Evolutionary conservation across 2,888 invertebrate genomes (phyloP), one percentile per base, ranked within the genome.

Genomic region (Nudaria mundana): DNA sequence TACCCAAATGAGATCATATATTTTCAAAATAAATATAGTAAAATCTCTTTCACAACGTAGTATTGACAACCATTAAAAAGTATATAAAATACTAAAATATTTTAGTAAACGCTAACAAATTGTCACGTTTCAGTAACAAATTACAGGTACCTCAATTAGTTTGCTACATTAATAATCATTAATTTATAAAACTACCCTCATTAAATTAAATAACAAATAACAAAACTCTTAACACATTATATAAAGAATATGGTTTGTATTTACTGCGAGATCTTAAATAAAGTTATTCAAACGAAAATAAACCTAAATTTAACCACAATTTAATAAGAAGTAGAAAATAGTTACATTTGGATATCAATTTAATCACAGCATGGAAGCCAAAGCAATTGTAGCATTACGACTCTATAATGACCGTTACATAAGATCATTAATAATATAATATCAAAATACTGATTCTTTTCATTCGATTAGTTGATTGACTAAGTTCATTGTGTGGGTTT

Each of bases 401-500:
- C 57, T 66, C 62, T 64, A 63, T 40, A n/a, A 55, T 49, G 44
- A 56, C 49, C 30, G 40, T 42, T 48, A 45, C 32, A 39, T 44
- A 34, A 12, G 33, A 59, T 52, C 56, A 49, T 41, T 51, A 52
- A 45, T 55, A 59, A 46, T 55, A 63, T 57, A 66, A 66, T 73
- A 76, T 71, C 56, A 74, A 73, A 54, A 62, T 54, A 71, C 58
- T 63, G 70, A 50, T 64, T 66, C 66, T 50, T 25, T 58, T 66
- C 61, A 60, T 57, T 59, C 44, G 49, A 46, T 64, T 66, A 46
- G 69, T 77, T 74, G 56, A 82, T 84, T 83, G 88, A 50, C 47
- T 64, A 66, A 46, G 69, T 77, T 74, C 56, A 82, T 84, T 83
- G 88, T 86, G 87, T 73, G 62, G 86, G 89, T 87, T 88, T 89